Conservation (phyloP, 2,888 invertebrate species). For the Latrodectus hesperus region DNA sequence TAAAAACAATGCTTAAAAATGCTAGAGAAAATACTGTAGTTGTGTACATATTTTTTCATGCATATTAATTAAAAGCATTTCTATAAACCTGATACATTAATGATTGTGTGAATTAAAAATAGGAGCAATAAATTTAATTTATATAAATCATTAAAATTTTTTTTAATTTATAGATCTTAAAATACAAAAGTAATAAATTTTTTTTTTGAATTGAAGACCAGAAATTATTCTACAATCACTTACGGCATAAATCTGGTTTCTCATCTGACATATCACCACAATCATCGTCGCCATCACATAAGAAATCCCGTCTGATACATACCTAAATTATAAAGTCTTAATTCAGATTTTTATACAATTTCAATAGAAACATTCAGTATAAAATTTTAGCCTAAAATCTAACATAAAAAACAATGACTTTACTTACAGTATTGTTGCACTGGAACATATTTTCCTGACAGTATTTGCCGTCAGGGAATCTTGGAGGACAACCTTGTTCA, state of each 20-base stretch:
- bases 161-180: not conserved
- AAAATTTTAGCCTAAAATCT: not conserved
- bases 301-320: conserved; percentile 90
- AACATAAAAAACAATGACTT: not conserved
- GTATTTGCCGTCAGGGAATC: conserved; percentile 89
- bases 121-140: not conserved
- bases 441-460: conserved; percentile 94
- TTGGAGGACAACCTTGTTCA: conserved; percentile 90
- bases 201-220: no score
- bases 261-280: conserved; percentile 95
- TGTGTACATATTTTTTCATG: no score
- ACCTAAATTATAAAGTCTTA: conserved; percentile 74
- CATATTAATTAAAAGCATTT: no score
- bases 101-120: not conserved
- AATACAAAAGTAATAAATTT: no score
- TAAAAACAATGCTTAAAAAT: not conserved
- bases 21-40: no score
- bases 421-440: conserved; percentile 85
- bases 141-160: not conserved
- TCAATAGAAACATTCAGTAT: not conserved
- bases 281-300: conserved; percentile 93
- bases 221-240: conserved; percentile 71
- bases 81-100: no score
- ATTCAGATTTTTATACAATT: not conserved
- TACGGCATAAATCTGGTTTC: conserved; percentile 82